A percentile compares a stretch with the other conserved stretches of the same genome.
phyloP scores from a whole-genome alignment of 2,113 vertebrate species.

The Tachysurus vachellii region DNA sequence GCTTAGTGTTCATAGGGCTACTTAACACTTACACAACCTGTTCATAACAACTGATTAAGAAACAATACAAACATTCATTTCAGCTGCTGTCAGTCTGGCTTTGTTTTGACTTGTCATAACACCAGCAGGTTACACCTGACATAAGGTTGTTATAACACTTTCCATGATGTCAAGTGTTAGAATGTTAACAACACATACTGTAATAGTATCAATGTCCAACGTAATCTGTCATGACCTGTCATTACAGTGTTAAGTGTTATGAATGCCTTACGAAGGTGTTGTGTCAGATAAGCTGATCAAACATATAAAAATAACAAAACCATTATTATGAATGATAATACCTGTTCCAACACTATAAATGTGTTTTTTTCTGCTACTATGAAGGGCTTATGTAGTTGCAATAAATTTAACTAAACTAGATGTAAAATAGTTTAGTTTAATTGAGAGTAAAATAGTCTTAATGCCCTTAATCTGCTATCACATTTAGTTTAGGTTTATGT shows the following conservation, averaged over 20 bases:
- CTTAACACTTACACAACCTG: not conserved
- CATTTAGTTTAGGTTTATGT: not conserved
- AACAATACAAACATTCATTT: not conserved
- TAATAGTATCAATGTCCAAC: not conserved
- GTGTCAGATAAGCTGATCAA: not conserved
- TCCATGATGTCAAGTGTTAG: too few species aligned
- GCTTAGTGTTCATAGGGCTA: not conserved
- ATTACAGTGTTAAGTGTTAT: not conserved
- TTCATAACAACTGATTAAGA: not conserved
- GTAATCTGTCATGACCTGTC: not conserved
- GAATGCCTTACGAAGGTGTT: not conserved
- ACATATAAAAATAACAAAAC: not conserved
- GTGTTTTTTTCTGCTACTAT: not conserved
- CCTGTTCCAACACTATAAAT: not conserved
- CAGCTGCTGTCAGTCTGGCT: not conserved
- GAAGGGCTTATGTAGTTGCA: not conserved
- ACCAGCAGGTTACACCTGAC: not conserved
- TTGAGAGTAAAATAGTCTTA: not conserved
- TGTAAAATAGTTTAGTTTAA: not conserved
- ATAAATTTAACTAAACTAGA: not conserved
- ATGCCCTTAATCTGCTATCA: not conserved
- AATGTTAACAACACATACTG: not conserved
- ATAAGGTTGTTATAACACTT: not conserved
- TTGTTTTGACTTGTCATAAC: not conserved
- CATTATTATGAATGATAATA: not conserved